A percentile compares a stretch with the other conserved stretches of the same genome.
phyloP scores from a whole-genome alignment of 2,888 invertebrate genomes.

The Oeneis ivallda region DNA sequence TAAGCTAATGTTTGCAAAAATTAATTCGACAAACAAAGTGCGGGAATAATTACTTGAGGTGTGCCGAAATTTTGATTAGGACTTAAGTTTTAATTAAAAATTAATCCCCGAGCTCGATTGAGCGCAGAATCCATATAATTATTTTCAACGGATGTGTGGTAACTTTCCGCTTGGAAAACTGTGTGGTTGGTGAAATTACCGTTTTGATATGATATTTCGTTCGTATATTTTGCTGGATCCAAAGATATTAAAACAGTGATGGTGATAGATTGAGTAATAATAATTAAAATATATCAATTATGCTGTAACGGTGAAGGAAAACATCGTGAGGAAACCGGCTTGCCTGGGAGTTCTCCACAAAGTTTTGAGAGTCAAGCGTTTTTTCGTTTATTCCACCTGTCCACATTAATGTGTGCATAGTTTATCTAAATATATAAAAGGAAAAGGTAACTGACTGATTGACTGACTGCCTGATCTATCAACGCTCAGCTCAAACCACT shows the following conservation, averaged over 20 bases:
- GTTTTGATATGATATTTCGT: neutral
- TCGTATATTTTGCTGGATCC: neutral
- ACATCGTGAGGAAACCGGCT: too few species aligned
- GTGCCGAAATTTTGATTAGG: constrained; percentile 39
- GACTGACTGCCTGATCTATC: too few species aligned
- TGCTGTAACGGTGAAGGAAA: too few species aligned
- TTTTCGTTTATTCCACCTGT: too few species aligned
- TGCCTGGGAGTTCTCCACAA: too few species aligned
- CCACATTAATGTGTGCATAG: too few species aligned
- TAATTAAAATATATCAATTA: neutral
- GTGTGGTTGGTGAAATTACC: neutral
- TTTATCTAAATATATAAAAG: too few species aligned
- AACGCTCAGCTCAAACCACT: too few species aligned
- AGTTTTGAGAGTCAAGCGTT: too few species aligned
- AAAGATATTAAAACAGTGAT: neutral
- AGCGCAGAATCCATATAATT: constrained; percentile 45
- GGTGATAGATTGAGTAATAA: neutral
- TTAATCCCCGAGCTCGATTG: constrained; percentile 27
- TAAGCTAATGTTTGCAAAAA: constrained; percentile 21
- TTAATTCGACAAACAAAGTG: constrained; percentile 36
- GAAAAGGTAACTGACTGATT: too few species aligned
- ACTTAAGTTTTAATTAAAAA: constrained; percentile 41
- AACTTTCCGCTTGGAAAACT: neutral
- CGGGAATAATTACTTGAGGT: constrained; percentile 31
- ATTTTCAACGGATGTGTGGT: constrained; percentile 40